A percentile compares a stretch with the other conserved stretches of the same genome.
Evolutionary conservation across 2,888 invertebrate species (phyloP).

Genomic region (Cheilosia vulpina): DNA sequence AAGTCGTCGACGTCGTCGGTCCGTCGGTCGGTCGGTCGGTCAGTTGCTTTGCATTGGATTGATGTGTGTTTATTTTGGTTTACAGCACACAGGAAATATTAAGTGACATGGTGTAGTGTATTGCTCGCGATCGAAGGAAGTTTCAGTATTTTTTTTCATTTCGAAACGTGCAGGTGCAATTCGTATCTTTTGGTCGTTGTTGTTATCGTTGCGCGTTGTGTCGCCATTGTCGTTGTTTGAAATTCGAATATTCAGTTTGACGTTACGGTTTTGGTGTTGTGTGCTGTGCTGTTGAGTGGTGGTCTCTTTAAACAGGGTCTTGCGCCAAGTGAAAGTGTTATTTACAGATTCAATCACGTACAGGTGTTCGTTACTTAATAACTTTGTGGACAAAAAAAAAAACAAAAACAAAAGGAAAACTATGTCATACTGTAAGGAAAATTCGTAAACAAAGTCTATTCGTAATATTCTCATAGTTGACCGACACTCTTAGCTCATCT

Average conservation of each 20-base stretch:
- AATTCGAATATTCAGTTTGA: constrained; percentile 20
- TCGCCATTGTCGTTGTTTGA: not conserved
- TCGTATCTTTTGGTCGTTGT: not conserved
- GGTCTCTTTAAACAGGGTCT: not conserved
- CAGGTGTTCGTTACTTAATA: constrained; percentile 26
- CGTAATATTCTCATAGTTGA: not conserved
- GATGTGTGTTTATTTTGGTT: constrained; percentile 24
- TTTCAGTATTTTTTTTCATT: not conserved
- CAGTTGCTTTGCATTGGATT: not conserved
- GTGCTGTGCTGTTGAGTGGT: not conserved
- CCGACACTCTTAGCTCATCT: not conserved
- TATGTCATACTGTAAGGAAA: not conserved
- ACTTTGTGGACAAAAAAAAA: not conserved
- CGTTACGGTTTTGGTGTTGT: constrained; percentile 2
- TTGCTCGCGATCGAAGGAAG: constrained; percentile 3
- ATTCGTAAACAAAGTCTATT: not conserved
- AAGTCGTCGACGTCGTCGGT: not conserved
- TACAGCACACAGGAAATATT: constrained; percentile 15
- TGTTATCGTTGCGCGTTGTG: not conserved
- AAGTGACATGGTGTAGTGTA: constrained; percentile 5
- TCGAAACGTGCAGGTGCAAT: constrained; percentile 9
- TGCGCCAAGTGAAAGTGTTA: constrained; percentile 62
- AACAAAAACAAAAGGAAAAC: not conserved
- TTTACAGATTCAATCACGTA: constrained; percentile 33
- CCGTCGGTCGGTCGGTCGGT: too few relatives aligned